Base-by-base conservation (phyloP, 2,888 invertebrate genomes). In the Halictus ligatus region DNA sequence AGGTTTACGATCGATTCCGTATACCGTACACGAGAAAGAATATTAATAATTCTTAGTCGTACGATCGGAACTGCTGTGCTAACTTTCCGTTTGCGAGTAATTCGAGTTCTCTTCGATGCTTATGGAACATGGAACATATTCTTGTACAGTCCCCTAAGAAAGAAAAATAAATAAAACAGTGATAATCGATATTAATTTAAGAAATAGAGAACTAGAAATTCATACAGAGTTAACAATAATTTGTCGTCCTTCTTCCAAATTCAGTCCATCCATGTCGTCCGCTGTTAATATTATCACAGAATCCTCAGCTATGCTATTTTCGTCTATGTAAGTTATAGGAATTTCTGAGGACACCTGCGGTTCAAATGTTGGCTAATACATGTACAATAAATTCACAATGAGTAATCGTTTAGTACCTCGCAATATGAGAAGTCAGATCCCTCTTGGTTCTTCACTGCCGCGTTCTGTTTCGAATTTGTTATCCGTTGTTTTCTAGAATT, bases 241-340 rank as follows among this genome's bases (percentile, higher is more conserved):
- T 88, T 94, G 93, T 81, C 92, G 92, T 75, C 91, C 92, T 58
- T 92, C 94, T 75, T 94, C 94, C 21, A 95, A 88, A 89, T 93
- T 94, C 2, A 95, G 86, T 54, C 90, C 92, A 15, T 93, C 92
- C 50, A 94, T 94, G 80, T 94, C 94, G 64, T 93, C 94, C 10
- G 94, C 93, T 48, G 95, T 94, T 78, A 95, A 91, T 87, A 95
- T 95, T 81, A 95, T 95, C n/a, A 95, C 94, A 25, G 95, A 95
- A 87, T 95, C 93, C 43, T 93, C 94, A 4, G 95, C 91, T 87
- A 95, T 93, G 58, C 91, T 92, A 89, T 93, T 92, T 81, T 94
- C 95, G 80, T 95, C 94, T 78, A 95, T 94, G 79, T 95, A 95
- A 40, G 95, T 94, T 88, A 95, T 94, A 73, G 95, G 94, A 82